Percentiles rank a stretch among this genome's conserved stretches.
Conservation (phyloP, 2,113 vertebrate species). For the Phrynosoma platyrhinos region DNA sequence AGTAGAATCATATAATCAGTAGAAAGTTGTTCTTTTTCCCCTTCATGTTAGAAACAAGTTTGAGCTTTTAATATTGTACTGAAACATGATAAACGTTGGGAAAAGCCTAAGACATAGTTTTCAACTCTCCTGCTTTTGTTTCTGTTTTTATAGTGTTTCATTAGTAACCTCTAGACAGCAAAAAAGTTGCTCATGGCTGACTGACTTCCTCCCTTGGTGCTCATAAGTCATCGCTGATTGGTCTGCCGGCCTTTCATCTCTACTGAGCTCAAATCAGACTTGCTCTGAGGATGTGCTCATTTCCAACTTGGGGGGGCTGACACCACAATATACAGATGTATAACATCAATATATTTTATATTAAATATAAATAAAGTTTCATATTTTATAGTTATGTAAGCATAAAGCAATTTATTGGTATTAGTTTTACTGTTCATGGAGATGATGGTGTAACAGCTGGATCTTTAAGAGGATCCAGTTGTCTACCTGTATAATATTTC, state of each 20-base stretch:
- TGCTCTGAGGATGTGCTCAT: constrained; percentile 55
- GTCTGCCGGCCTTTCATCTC: constrained; percentile 73
- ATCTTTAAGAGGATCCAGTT: background rate
- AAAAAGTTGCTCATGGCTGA: constrained; percentile 70
- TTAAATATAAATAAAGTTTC: no score
- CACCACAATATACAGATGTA: constrained; percentile 5
- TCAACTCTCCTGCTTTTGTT: constrained; percentile 35
- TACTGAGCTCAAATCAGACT: constrained; percentile 65
- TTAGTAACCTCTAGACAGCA: constrained; percentile 69
- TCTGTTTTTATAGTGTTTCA: constrained; percentile 65
- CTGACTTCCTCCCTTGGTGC: constrained; percentile 77
- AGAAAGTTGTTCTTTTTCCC: background rate
- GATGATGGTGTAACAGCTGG: constrained; percentile 33
- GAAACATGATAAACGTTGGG: background rate
- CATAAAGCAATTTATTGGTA: constrained; percentile 47
- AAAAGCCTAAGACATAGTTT: constrained; percentile 18
- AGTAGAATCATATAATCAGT: background rate
- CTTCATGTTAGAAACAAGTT: background rate
- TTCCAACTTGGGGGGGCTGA: constrained; percentile 53
- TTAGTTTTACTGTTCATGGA: constrained; percentile 17
- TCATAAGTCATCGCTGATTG: constrained; percentile 76
- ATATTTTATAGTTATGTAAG: no score
- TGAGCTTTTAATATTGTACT: background rate
- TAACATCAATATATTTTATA: no score
- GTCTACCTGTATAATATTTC: constrained; percentile 13